A percentile compares a stretch with the other conserved stretches of the same genome.
These are phyloP conservation scores for Grapholita molesta DNA, from an alignment of 1,140 invertebrate species.

Conservation along the genomic window DNA sequence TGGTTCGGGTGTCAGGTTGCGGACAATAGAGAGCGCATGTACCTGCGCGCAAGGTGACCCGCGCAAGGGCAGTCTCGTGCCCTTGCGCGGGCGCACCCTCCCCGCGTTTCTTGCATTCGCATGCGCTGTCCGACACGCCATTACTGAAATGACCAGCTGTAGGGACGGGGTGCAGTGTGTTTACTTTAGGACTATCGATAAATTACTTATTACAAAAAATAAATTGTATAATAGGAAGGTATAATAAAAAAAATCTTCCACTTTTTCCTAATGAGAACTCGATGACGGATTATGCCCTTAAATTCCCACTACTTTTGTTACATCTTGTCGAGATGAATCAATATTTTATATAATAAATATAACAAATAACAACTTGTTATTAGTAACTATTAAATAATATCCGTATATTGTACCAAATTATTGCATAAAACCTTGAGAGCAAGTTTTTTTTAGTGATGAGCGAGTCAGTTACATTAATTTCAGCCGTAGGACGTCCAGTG, in stretches of 20 bases:
- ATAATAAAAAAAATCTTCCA: too few species aligned
- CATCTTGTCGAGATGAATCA: too few species aligned
- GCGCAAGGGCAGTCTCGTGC: conserved; percentile 58
- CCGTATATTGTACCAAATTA: too few species aligned
- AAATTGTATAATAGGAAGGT: too few species aligned
- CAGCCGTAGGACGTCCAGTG: too few species aligned
- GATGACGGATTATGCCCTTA: too few species aligned
- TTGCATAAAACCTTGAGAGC: neutral
- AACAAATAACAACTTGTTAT: too few species aligned
- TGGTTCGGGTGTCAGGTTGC: conserved; percentile 60
- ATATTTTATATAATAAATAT: too few species aligned
- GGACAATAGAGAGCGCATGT: conserved; percentile 72
- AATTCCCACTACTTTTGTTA: too few species aligned
- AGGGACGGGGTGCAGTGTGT: conserved; percentile 22
- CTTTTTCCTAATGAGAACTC: too few species aligned
- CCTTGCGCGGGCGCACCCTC: conserved; percentile 44
- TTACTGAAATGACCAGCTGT: conserved; percentile 59
- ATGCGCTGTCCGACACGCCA: conserved; percentile 63
- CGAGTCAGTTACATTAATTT: too few species aligned
- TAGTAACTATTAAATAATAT: too few species aligned
- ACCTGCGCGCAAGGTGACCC: conserved; percentile 69
- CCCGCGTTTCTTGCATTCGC: conserved; percentile 43
- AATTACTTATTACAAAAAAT: neutral
- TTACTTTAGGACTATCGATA: conserved; percentile 22
- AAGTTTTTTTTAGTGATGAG: neutral